Percentiles rank a stretch among this genome's conserved stretches.
Conservation (phyloP, 2,113 vertebrate genomes). For the Lophura nycthemera region DNA sequence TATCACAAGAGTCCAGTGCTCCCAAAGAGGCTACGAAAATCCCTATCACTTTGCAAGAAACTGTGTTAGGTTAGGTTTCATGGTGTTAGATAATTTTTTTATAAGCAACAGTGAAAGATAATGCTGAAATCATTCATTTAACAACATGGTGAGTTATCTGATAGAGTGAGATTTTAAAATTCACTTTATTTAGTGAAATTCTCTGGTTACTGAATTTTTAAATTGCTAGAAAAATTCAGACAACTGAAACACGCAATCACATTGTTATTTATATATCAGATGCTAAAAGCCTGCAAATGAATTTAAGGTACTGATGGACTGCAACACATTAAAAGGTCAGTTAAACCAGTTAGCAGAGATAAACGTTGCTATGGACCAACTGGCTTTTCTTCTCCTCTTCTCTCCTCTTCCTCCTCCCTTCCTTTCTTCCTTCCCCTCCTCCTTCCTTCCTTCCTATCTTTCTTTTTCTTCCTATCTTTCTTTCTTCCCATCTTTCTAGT, state of each 20-base stretch:
- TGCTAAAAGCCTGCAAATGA: neutral
- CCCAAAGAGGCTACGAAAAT: neutral
- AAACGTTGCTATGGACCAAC: neutral
- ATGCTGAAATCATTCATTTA: neutral
- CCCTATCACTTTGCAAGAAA: neutral
- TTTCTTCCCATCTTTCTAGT: no score
- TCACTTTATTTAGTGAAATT: neutral
- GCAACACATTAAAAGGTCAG: neutral
- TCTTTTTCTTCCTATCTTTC: no score
- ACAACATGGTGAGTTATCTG: neutral
- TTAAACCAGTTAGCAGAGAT: neutral
- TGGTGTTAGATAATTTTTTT: neutral
- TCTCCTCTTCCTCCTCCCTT: fast-evolving
- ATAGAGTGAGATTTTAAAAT: neutral
- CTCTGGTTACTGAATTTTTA: neutral
- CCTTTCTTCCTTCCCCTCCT: no score
- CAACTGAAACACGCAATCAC: neutral
- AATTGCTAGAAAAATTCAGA: neutral
- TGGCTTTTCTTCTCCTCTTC: neutral
- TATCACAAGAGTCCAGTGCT: neutral
- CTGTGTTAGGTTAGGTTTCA: neutral
- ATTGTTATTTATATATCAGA: neutral
- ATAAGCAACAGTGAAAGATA: neutral
- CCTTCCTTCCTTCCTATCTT: fast-evolving
- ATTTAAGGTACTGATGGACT: neutral